Base-by-base conservation (phyloP, 1,140 invertebrate genomes). In the Euwallacea fornicatus region DNA sequence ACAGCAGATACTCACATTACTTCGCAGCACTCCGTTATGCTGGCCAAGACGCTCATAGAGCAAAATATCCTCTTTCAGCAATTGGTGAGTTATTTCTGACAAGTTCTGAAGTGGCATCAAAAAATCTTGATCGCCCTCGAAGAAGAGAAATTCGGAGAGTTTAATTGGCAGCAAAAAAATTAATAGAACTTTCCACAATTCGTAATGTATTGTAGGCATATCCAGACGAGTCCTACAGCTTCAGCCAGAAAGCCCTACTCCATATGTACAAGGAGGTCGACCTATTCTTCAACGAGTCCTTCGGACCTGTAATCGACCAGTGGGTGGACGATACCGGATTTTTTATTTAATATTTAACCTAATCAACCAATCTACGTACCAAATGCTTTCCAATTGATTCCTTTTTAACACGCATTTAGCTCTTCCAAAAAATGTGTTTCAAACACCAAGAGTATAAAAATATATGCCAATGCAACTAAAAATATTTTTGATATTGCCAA, bases 191-290 rank as follows among this genome's bases (percentile, higher is more conserved):
- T 21, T 11, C 21, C 33, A 11, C 6, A n/a, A 58, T 53, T 65
- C 64, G 4, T 66, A 56, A n/a, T 73, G 67, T 74, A 10, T 76
- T 82, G 15, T 82, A 94, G 91, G 87, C 93, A 1, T 96, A 96
- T 80, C 90, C 93, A 0, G 93, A 95, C 80, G 91, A 94, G 81
- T 89, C 89, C 46, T 92, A 95, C 81, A 80, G 83, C 42, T 88
- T 95, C 16, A 74, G 69, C 71, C 82, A 82, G 62, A 87, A 88
- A 43, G 90, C 92, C 0, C 81, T 84, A 42, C 82, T 87, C 53
- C 94, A 96, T 79, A 84, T 95, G 11, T 93, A 93, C 81, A 87
- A 87, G 76, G 88, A 91, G 0, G 90, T 95, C 85, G 93, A 94
- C 80, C 87, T 90, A 75, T 96, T 95, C 83, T 89, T 95, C 78